Conservation (phyloP, 2,888 invertebrate species). For the Chrysotoxum bicinctum region DNA sequence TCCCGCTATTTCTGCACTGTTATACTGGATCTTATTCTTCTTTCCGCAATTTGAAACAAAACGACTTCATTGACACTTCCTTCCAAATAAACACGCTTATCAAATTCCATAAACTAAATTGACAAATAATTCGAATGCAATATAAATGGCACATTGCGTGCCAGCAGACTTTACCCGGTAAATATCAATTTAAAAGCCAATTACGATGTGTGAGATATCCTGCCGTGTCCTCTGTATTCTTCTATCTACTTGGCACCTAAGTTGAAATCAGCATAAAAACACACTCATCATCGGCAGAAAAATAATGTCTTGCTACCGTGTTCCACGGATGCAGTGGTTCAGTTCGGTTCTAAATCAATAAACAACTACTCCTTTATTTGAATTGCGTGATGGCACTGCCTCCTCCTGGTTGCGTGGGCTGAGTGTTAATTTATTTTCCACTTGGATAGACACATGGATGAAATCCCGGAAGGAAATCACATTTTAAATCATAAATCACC, state of each 20-base stretch:
- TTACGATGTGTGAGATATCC: constrained; percentile 20
- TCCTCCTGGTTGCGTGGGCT: constrained; percentile 45
- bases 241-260: neutral
- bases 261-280: neutral
- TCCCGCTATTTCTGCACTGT: too few relatives aligned
- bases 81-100: neutral
- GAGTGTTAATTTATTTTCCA: constrained; percentile 65
- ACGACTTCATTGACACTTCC: neutral
- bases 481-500: constrained; percentile 60
- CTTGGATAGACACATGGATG: constrained; percentile 25
- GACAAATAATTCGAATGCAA: constrained; percentile 4
- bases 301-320: neutral
- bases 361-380: constrained; percentile 44
- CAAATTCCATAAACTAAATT: neutral
- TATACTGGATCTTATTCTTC: too few relatives aligned
- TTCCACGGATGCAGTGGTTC: constrained; percentile 21
- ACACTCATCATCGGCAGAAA: neutral
- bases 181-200: constrained; percentile 25
- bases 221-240: constrained; percentile 12
- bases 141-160: constrained; percentile 3
- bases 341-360: constrained; percentile 38
- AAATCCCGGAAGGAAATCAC: constrained; percentile 66
- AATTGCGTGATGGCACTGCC: constrained; percentile 51
- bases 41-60: too few relatives aligned
- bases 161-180: neutral